phyloP scores from a whole-genome alignment of 2,113 vertebrate genomes.

The Campylomormyrus tamandua region DNA sequence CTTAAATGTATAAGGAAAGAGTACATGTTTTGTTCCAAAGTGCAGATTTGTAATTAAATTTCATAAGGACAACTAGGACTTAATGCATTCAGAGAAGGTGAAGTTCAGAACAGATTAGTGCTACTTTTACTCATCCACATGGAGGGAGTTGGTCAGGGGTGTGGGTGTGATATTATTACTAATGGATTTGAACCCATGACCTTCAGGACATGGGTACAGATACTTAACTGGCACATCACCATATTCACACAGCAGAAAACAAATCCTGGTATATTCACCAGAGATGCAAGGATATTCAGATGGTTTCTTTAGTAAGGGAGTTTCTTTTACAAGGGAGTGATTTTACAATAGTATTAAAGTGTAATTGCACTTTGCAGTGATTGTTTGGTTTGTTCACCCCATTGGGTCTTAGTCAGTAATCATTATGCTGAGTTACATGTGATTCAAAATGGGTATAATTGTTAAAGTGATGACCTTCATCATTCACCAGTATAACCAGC shows the following conservation, averaged over 20 bases:
- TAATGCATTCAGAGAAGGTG: neutral
- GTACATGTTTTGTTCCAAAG: neutral
- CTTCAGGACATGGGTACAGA: neutral
- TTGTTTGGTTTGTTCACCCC: neutral
- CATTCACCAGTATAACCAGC: neutral
- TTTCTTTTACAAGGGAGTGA: neutral
- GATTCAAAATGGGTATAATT: neutral
- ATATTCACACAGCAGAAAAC: neutral
- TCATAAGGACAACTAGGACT: neutral
- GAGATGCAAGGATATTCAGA: neutral
- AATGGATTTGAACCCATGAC: neutral
- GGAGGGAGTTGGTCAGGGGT: neutral
- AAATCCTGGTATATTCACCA: neutral
- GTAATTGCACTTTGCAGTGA: neutral
- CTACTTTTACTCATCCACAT: neutral
- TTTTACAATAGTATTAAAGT: neutral
- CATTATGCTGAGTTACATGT: neutral
- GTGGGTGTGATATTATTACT: neutral
- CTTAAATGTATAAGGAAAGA: neutral
- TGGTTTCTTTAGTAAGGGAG: neutral
- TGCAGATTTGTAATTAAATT: neutral
- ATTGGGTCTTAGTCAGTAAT: neutral
- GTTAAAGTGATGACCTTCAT: neutral
- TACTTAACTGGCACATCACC: neutral
- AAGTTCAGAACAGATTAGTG: neutral